These are phyloP conservation scores for Globodera ellingtonae DNA, from an alignment of 1,140 invertebrate species.

Conservation along the genomic window DNA sequence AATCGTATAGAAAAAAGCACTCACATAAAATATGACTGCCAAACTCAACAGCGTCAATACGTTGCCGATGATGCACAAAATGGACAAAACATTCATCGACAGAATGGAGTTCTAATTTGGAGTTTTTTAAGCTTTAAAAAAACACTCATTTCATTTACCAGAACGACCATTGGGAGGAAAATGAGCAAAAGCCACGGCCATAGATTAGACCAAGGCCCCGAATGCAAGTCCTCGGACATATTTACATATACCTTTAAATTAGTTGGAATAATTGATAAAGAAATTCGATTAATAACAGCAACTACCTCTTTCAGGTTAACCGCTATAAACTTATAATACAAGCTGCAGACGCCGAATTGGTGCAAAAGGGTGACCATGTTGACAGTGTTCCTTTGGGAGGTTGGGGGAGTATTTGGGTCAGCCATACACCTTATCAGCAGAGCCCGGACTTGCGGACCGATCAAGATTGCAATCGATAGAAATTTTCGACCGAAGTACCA, in stretches of 20 bases:
- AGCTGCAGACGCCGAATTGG: constrained; percentile 59
- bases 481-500: no score
- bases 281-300: background rate
- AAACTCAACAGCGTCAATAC: constrained; percentile 54
- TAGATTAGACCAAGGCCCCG: no score
- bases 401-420: no score
- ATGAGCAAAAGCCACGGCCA: constrained; percentile 39
- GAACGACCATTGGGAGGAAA: constrained; percentile 40
- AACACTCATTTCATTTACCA: background rate
- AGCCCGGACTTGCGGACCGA: background rate
- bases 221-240: no score
- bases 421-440: no score
- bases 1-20: constrained; percentile 14
- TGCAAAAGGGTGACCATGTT: constrained; percentile 43
- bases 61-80: constrained; percentile 51
- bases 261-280: background rate
- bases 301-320: constrained; percentile 54
- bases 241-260: no score
- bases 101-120: constrained; percentile 34
- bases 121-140: no score
- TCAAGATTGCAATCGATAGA: no score
- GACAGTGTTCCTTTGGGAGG: constrained; percentile 15
- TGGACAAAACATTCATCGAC: constrained; percentile 35
- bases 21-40: constrained; percentile 54
- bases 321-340: constrained; percentile 59